phyloP scores from a whole-genome alignment of 1,140 invertebrate genomes.

The Hylaeus volcanicus region DNA sequence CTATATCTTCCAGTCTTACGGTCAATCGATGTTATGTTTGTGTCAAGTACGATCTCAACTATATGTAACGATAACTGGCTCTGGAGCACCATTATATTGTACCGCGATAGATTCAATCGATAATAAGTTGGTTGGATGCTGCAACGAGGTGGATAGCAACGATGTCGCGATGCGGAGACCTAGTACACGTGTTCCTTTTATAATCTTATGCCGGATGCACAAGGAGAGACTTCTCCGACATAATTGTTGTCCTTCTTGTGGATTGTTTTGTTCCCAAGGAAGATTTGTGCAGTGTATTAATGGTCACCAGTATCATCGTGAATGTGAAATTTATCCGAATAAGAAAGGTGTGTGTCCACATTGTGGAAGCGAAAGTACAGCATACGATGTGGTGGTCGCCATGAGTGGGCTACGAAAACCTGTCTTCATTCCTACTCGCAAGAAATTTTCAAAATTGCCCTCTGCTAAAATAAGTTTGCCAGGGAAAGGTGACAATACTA shows the following conservation, averaged over 20 bases:
- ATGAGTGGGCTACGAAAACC: conserved; percentile 82
- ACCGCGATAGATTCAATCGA: conserved; percentile 91
- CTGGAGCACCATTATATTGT: conserved; percentile 80
- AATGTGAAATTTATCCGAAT: conserved; percentile 84
- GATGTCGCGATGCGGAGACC: conserved; percentile 85
- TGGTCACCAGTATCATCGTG: conserved; percentile 87
- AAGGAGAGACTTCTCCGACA: conserved; percentile 88
- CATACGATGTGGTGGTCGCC: conserved; percentile 82
- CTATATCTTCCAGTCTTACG: conserved; percentile 68
- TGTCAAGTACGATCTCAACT: conserved; percentile 79
- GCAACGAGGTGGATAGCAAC: conserved; percentile 85
- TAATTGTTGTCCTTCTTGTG: conserved; percentile 95
- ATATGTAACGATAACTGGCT: conserved; percentile 78
- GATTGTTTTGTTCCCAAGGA: conserved; percentile 95
- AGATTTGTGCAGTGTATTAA: conserved; percentile 87
- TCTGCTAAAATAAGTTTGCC: conserved; percentile 77
- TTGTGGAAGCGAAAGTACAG: conserved; percentile 84
- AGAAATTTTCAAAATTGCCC: conserved; percentile 75
- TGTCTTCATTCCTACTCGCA: conserved; percentile 82
- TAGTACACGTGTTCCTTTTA: conserved; percentile 90
- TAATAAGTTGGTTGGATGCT: conserved; percentile 89
- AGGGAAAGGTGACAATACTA: conserved; percentile 76
- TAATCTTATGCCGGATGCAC: conserved; percentile 92
- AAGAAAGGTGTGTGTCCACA: conserved; percentile 87
- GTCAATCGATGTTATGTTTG: conserved; percentile 76